Base-by-base conservation (phyloP, 2,888 invertebrate genomes). In the Phanerotoma sp. region DNA sequence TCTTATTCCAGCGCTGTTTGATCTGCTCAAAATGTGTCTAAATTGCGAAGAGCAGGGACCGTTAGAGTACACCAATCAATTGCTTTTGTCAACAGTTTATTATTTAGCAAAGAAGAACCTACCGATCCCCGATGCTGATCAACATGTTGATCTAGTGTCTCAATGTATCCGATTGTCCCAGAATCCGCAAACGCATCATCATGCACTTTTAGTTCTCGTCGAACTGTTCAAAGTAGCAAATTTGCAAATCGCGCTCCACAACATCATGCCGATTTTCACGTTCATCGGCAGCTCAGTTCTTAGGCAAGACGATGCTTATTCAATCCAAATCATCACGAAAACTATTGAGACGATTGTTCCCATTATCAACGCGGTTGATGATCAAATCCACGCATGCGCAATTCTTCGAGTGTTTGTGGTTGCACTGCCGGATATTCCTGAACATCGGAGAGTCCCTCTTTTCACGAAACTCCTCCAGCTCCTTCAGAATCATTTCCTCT, bases 221-320 rank as follows among this genome's bases (percentile, higher is more conserved):
- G 74, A 77, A 37, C 48, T 77, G 0, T 67, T 77, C 50, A 75
- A 71, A 28, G 54, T 71, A 0, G 72, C 73, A 1, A 68, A 75
- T 10, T 61, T 74, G 1, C 69, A 70, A 13, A 63, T 65, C 3
- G 76, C 76, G 0, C 79, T 97, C 13, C 90, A 93, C 71, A 93
- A 96, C 68, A 90, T 96, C 4, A 96, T 98, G 87, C 89, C 94
- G 18, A 92, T 99, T 65, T 99, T 99, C 74, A 96, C 97, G 0
- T 99, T 98, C 71, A 95, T 99, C 87, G 98, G 98, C 1, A 91
- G 91, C 0, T 93, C 93, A 0, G 87, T 98, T 9, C 80, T 97
- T 1, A 83, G 96, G 9, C 93, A 95, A 66, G 97, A 98, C 72
- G 96, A 97, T 69, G 88, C 91, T 0, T 96, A 96, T 77, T 96